These are phyloP conservation scores for Caenorhabditis panamensis DNA, from an alignment of 2,888 invertebrate species.

Conservation along the genomic window DNA sequence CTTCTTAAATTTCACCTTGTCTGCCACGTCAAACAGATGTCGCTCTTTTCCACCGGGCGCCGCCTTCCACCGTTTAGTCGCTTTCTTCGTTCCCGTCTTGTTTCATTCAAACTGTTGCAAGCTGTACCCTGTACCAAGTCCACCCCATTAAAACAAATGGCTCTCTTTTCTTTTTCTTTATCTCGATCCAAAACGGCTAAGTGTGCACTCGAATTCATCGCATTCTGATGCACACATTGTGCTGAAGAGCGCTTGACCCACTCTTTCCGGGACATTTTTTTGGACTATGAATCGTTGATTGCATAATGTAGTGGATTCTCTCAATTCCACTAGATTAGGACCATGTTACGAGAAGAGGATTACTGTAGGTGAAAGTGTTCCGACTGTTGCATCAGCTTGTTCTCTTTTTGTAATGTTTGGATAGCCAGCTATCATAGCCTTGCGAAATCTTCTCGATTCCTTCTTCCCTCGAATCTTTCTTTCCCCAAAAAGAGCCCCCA, in stretches of 20 bases:
- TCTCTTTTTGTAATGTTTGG: slow-evolving; percentile 18
- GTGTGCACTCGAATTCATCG: neutral
- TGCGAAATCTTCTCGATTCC: no score
- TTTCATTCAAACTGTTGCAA: slow-evolving; percentile 29
- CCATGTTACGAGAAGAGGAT: neutral
- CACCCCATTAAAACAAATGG: slow-evolving; percentile 41
- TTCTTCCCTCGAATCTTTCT: neutral
- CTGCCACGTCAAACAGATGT: slow-evolving; percentile 39
- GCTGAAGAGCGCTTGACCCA: slow-evolving; percentile 30
- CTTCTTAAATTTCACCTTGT: neutral
- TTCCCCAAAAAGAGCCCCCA: slow-evolving; percentile 15
- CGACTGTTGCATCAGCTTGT: slow-evolving; percentile 28
- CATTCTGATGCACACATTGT: slow-evolving; percentile 57
- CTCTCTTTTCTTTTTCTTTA: slow-evolving; percentile 1
- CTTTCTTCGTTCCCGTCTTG: slow-evolving; percentile 22
- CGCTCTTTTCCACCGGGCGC: slow-evolving; percentile 9
- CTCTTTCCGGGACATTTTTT: slow-evolving; percentile 19
- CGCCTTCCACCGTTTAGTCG: slow-evolving; percentile 10
- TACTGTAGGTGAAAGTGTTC: slow-evolving; percentile 36
- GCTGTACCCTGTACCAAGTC: neutral
- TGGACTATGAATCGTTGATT: slow-evolving; percentile 15
- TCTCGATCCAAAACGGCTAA: neutral
- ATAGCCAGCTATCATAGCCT: slow-evolving; percentile 9
- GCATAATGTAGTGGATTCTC: slow-evolving; percentile 28
- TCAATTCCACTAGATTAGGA: slow-evolving; percentile 21